Evolutionary conservation across 2,888 invertebrate species (phyloP).

Genomic region (Arge pagana): DNA sequence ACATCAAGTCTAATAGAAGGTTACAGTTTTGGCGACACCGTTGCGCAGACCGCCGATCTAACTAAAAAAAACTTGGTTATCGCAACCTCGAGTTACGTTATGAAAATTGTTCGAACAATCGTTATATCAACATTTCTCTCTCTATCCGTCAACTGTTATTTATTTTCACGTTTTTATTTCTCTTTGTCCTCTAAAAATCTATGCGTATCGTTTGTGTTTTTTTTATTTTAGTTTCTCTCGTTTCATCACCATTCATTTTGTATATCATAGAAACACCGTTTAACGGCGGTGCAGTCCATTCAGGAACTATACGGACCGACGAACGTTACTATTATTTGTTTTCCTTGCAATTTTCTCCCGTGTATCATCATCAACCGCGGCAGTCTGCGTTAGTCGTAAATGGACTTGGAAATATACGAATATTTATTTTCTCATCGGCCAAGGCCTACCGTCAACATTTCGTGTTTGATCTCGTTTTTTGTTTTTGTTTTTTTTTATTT

Average conservation of each 20-base stretch:
- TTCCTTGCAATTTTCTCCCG: no score
- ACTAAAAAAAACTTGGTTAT: slow-evolving; percentile 32
- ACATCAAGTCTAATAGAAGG: slow-evolving; percentile 11
- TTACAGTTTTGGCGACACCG: slow-evolving; percentile 15
- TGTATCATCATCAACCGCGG: no score
- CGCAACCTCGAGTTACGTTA: slow-evolving; percentile 23
- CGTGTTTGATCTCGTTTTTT: neutral
- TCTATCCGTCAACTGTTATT: slow-evolving; percentile 33
- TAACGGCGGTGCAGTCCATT: slow-evolving; percentile 26
- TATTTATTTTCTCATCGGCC: no score
- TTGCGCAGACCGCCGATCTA: slow-evolving; percentile 30
- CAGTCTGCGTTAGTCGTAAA: slow-evolving; percentile 16
- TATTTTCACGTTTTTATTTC: slow-evolving; percentile 30
- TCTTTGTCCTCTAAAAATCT: slow-evolving; percentile 25
- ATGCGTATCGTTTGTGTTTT: slow-evolving; percentile 27
- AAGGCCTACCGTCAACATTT: slow-evolving; percentile 31
- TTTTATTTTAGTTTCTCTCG: slow-evolving; percentile 20
- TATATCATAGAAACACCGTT: slow-evolving; percentile 29
- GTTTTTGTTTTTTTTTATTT: neutral
- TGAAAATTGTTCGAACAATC: slow-evolving; percentile 33
- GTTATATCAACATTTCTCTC: slow-evolving; percentile 38
- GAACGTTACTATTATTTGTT: slow-evolving; percentile 1
- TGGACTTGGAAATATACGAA: slow-evolving; percentile 15
- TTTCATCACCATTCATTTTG: slow-evolving; percentile 30
- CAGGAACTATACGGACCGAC: slow-evolving; percentile 1